Conservation (phyloP, 2,113 vertebrate species). For the Toxotes jaculatrix region DNA sequence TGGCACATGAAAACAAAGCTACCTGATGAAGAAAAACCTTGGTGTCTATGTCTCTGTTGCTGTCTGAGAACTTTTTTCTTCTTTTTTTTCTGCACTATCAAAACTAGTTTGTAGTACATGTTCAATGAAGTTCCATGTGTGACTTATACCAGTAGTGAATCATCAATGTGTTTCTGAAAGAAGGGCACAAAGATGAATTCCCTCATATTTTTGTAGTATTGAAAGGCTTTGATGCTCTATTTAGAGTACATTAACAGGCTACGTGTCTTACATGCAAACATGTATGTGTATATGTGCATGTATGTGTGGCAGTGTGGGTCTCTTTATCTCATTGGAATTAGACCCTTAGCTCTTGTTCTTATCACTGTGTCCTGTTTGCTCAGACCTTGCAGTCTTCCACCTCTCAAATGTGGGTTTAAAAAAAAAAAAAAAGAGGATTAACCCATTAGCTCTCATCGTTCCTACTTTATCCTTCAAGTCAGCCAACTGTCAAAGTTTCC, state of each 20-base stretch:
- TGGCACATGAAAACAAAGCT: conserved; percentile 11
- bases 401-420: conserved; percentile 63
- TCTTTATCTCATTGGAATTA: conserved; percentile 86
- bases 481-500: conserved; percentile 37
- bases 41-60: not conserved
- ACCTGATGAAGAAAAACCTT: conserved; percentile 3
- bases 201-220: not conserved
- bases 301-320: conserved; percentile 39
- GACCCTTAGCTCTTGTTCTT: conserved; percentile 82
- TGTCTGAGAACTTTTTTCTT: conserved; percentile 4
- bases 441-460: conserved; percentile 72
- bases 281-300: conserved; percentile 23
- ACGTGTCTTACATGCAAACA: conserved; percentile 9
- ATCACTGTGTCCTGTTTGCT: conserved; percentile 82
- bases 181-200: conserved; percentile 1
- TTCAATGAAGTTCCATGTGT: not conserved
- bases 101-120: not conserved
- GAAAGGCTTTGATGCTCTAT: not conserved
- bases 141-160: not conserved
- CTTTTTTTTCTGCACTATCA: not conserved
- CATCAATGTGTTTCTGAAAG: not conserved
- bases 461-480: conserved; percentile 48
- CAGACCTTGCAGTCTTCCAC: conserved; percentile 80
- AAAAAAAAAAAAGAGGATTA: conserved; percentile 66
- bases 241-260: not conserved